Conservation (phyloP, 2,888 invertebrate genomes). For the Conistra vaccinii region DNA sequence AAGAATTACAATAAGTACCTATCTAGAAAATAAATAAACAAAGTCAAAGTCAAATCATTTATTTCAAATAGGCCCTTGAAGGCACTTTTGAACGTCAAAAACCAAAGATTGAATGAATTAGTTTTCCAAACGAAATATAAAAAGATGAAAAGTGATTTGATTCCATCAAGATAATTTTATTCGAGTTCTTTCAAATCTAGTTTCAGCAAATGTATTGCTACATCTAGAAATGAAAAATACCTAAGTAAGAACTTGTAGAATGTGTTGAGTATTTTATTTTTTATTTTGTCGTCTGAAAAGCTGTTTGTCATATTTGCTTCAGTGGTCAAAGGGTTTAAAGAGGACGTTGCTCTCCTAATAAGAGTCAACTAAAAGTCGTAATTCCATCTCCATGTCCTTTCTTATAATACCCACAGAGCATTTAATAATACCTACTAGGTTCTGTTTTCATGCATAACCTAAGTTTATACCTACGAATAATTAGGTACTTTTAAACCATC, state of each 20-base stretch:
- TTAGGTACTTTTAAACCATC: background rate
- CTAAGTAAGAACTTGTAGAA: too few species aligned
- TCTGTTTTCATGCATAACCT: background rate
- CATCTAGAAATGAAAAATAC: slow-evolving; percentile 11
- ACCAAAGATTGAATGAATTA: background rate
- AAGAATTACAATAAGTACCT: too few species aligned
- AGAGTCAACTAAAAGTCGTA: background rate
- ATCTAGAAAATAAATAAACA: background rate
- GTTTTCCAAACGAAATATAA: background rate
- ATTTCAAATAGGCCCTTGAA: too few species aligned
- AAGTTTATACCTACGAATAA: background rate
- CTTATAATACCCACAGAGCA: too few species aligned
- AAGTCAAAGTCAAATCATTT: too few species aligned
- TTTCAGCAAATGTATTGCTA: slow-evolving; percentile 20
- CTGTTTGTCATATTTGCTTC: slow-evolving; percentile 6
- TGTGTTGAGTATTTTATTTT: slow-evolving; percentile 7
- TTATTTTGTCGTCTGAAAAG: background rate
- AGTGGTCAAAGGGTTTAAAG: background rate
- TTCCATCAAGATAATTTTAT: slow-evolving; percentile 1
- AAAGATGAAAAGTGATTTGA: slow-evolving; percentile 3
- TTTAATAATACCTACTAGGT: too few species aligned
- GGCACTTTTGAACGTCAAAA: too few species aligned
- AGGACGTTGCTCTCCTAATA: background rate
- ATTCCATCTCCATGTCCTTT: background rate
- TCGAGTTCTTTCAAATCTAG: slow-evolving; percentile 6